Base-by-base conservation (phyloP, 53 echinoderm and acorn worm species). In the Mesocentrotus franciscanus region DNA sequence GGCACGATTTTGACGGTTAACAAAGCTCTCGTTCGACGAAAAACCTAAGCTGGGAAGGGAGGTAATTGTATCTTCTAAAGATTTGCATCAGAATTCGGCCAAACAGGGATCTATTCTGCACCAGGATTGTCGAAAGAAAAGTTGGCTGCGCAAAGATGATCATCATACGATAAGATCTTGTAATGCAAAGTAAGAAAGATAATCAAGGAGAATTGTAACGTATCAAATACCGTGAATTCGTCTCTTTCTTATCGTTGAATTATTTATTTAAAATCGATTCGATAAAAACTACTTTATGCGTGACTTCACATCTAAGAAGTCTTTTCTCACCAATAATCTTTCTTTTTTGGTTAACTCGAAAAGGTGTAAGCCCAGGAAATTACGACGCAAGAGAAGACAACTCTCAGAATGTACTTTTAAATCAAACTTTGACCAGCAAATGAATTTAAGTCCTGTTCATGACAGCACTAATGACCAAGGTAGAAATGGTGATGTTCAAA, bases 121-220 rank as follows among this genome's bases (percentile, higher is more conserved):
- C 94, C 22, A 93, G 83, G 83, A 93, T 60, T 78, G 60, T 93
- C 0, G 79, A 81, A n/a, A 93, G 94, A 32, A 93, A 93, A 11
- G 60, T 57, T 78, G 94, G 83, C 61, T 93, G 94, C 35, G 94
- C 56, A 18, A 93, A 70, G 0, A 93, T 93, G 79, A 93, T 93
- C 94, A 93, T 93, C 34, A 71, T 91, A 64, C 36, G 62, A 33
- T 66, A 66, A 10, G 0, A 20, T 35, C 91, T 20, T 12, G 56
- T 87, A 12, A 27, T 16, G 18, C 18, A 17, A 26, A 57, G 26
- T n/a, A n/a, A 27, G 58, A 87, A 87, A 49, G 29, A 27, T 9
- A 57, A 27, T 29, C 87, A 39, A 39, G 4, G 1, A 39, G 39
- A 20, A 72, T 11, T n/a, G 15, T 72, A 8, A 85, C 18, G 12